Base-by-base conservation (phyloP, 2,888 invertebrate genomes). In the Hirudinaria manillensis region DNA sequence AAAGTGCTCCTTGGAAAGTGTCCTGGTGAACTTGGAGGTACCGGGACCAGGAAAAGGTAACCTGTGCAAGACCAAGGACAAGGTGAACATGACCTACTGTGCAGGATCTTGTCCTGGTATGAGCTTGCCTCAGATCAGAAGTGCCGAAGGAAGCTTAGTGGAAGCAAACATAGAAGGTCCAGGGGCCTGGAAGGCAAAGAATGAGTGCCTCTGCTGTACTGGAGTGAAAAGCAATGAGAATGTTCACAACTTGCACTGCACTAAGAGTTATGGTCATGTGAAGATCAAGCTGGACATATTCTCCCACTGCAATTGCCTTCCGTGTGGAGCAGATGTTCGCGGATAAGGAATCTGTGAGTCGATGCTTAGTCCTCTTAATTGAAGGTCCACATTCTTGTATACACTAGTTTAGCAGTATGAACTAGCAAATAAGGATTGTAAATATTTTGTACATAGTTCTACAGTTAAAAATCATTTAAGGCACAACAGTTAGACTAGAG, bases 11-110 rank as follows among this genome's bases (percentile, higher is more conserved):
- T 29, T 61, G 24, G 10, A 61, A n/a, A 61, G 21, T 7, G 13
- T 10, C 24, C 13, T 29, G 7, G 24, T 61, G 24, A 16, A 61
- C 1, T 29, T 61, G 19, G 61, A 24, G 6, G 61, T 29, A 16
- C 61, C 56, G 13, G 56, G 56, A 21, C 21, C 2, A 10, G 24
- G 6, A 29, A 61, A 16, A 6, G 29, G 29, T 29, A 10, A 61
- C 24, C 6, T 61, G 7, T 61, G 61, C 29, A 29, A 24, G 29
- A 7, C 61, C 24, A 29, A 61, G 29, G 19, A 29, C 61, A 61
- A 73, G 45, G 56, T 73, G 16, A 73, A 73, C 65, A 53, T 53
- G 32, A 73, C 73, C 24, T 73, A 73, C 73, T 73, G 73, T 27
- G 24, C 38, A 19, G 73, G 73, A 13, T 34, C 73, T 7, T 73